A percentile compares a stretch with the other conserved stretches of the same genome.
Conservation (phyloP, 2,113 vertebrate species). For the Motacilla tschutschensis region DNA sequence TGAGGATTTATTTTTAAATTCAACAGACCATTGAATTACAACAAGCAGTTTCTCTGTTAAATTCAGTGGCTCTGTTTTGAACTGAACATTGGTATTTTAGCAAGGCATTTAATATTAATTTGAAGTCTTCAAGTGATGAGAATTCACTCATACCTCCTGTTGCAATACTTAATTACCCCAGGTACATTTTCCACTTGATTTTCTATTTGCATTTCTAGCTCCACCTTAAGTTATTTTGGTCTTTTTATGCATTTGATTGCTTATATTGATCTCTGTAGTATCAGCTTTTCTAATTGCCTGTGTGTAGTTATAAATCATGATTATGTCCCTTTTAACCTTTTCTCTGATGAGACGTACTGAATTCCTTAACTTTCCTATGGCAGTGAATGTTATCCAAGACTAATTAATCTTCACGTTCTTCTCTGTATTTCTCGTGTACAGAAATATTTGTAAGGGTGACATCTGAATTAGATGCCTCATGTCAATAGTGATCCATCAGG, state of each 20-base stretch:
- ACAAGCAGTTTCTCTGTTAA: neutral
- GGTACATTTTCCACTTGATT: slow-evolving; percentile 44
- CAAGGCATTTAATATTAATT: slow-evolving; percentile 49
- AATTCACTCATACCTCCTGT: slow-evolving; percentile 21
- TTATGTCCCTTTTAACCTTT: slow-evolving; percentile 61
- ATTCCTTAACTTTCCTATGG: slow-evolving; percentile 48
- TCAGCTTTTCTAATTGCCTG: slow-evolving; percentile 51
- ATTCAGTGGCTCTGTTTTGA: slow-evolving; percentile 49
- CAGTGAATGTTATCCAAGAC: neutral
- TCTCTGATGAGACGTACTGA: slow-evolving; percentile 40
- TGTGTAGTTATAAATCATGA: slow-evolving; percentile 39
- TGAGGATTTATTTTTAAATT: slow-evolving; percentile 44
- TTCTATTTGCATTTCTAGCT: slow-evolving; percentile 59
- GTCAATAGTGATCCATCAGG: slow-evolving; percentile 7
- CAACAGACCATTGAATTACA: slow-evolving; percentile 32
- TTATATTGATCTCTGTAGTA: slow-evolving; percentile 53
- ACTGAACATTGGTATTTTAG: slow-evolving; percentile 10
- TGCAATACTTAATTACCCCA: slow-evolving; percentile 45
- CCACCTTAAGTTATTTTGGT: slow-evolving; percentile 51
- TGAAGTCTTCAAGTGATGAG: slow-evolving; percentile 34
- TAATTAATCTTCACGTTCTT: neutral
- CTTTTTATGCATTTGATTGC: slow-evolving; percentile 46
- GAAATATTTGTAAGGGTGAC: slow-evolving; percentile 10
- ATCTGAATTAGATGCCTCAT: neutral
- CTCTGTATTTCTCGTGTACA: neutral